These are phyloP conservation scores for Gila orcuttii DNA, from an alignment of 2,113 vertebrate genomes.

Conservation along the genomic window DNA sequence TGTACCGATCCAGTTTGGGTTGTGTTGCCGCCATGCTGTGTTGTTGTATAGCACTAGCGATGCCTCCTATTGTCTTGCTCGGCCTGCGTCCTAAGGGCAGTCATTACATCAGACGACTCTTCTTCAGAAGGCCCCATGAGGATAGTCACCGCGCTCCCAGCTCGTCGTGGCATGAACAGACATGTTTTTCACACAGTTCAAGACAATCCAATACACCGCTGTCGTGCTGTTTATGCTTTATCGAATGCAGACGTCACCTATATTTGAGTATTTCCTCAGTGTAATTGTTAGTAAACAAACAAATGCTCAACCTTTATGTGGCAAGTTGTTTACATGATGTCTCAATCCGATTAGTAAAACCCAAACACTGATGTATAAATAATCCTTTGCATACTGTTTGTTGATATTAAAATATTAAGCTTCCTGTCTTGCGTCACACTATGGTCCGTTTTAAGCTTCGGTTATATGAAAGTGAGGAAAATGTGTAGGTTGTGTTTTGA, in stretches of 20 bases:
- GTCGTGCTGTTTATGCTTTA: too few species aligned
- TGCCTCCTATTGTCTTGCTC: slow-evolving; percentile 40
- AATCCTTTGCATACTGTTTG: neutral
- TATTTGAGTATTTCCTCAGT: neutral
- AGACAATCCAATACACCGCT: neutral
- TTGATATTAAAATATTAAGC: neutral
- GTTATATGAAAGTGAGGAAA: neutral
- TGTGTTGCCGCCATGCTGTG: slow-evolving; percentile 23
- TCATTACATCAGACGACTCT: slow-evolving; percentile 47
- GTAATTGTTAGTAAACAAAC: neutral
- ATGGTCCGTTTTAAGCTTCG: neutral
- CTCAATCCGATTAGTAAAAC: neutral
- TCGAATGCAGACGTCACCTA: neutral
- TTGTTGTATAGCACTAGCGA: slow-evolving; percentile 68
- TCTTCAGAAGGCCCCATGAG: slow-evolving; percentile 48
- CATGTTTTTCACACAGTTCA: slow-evolving; percentile 40
- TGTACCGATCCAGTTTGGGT: neutral
- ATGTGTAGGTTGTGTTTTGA: neutral
- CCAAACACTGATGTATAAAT: neutral
- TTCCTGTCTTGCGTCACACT: neutral
- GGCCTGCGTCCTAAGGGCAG: slow-evolving; percentile 35
- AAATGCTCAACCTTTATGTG: neutral
- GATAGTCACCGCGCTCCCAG: slow-evolving; percentile 17
- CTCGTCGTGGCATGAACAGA: slow-evolving; percentile 34
- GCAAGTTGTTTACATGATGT: neutral